Percentiles rank a stretch among this genome's conserved stretches.
phyloP scores from a whole-genome alignment of 2,797 vertebrate species.

The Amazona finschi region DNA sequence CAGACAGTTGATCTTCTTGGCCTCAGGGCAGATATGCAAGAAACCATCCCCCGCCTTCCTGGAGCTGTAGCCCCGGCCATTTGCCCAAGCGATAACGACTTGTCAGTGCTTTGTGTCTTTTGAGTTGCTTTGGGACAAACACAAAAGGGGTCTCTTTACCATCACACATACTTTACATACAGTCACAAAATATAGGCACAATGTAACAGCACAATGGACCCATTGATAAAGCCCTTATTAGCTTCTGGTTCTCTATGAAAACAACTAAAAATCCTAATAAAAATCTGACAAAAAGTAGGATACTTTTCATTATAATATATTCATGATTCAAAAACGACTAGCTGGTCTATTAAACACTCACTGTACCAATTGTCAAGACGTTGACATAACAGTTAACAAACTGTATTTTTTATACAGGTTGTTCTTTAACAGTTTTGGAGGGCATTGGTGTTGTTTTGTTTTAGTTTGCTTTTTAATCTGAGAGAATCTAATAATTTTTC shows the following conservation, averaged over 20 bases:
- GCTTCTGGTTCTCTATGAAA: neutral
- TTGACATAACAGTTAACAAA: neutral
- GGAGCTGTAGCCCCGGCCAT: rapidly evolving
- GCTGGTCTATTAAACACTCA: neutral
- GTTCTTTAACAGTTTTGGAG: neutral
- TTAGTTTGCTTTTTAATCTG: neutral
- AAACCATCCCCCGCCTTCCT: neutral
- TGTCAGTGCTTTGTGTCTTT: neutral
- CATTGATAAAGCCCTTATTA: neutral
- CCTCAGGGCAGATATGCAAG: neutral
- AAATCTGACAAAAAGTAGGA: neutral
- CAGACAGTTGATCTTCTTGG: neutral
- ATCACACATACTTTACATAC: neutral
- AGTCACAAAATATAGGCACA: neutral
- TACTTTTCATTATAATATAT: neutral
- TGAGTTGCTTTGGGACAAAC: neutral
- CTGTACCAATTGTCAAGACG: neutral
- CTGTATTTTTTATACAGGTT: neutral
- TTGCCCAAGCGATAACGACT: neutral
- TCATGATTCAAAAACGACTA: neutral
- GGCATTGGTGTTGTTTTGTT: neutral
- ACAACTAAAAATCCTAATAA: neutral
- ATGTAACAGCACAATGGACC: neutral
- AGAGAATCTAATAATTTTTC: neutral
- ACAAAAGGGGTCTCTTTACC: neutral